A percentile compares a stretch with the other conserved stretches of the same genome.
phyloP scores from a whole-genome alignment of 2,113 vertebrate genomes.

The Mesitornis unicolor region DNA sequence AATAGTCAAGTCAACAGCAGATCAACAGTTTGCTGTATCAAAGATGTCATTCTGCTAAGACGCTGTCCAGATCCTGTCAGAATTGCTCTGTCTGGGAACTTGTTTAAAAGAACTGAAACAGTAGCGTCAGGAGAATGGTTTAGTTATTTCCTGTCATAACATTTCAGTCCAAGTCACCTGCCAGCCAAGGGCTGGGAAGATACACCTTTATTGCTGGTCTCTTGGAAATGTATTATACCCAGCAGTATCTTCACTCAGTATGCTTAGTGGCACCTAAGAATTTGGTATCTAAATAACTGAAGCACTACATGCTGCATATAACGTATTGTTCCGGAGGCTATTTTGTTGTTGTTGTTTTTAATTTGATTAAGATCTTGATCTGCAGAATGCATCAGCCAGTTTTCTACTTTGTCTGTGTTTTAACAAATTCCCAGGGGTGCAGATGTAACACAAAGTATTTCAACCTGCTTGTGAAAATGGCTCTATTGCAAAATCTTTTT shows the following conservation, averaged over 20 bases:
- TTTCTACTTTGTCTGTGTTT: background rate
- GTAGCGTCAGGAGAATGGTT: background rate
- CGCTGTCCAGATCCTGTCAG: background rate
- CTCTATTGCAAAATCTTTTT: background rate
- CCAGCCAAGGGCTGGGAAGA: background rate
- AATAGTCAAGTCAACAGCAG: background rate
- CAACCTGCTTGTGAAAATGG: background rate
- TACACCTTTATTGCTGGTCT: background rate
- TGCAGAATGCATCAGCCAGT: background rate
- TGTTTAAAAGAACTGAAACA: background rate
- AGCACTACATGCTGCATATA: background rate
- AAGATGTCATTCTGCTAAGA: background rate
- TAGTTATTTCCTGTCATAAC: background rate
- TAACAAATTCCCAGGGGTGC: background rate
- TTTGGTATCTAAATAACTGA: background rate
- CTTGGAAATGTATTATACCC: background rate
- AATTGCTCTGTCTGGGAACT: background rate
- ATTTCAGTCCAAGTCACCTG: background rate
- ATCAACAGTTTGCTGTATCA: background rate
- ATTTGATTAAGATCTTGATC: background rate
- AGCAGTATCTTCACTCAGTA: background rate
- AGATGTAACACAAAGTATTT: background rate
- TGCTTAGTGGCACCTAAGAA: background rate
- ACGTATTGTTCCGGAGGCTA: background rate
- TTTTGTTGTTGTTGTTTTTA: background rate